Conservation (phyloP, 2,113 vertebrate genomes). For the Cnemophilus loriae region DNA sequence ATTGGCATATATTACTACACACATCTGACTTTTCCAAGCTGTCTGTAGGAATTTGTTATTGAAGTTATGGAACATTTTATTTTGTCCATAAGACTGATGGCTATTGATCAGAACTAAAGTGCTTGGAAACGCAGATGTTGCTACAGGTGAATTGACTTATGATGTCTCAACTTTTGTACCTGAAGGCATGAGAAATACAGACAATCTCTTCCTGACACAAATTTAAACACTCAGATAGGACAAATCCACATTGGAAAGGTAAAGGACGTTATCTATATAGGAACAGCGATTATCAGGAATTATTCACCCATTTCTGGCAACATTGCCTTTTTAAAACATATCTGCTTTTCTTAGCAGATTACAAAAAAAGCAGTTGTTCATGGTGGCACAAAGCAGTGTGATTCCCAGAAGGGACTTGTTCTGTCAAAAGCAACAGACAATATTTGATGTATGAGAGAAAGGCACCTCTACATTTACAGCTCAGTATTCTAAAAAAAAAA, state of each 20-base stretch:
- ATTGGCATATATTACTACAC: not conserved
- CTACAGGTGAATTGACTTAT: not conserved
- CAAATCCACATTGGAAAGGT: not conserved
- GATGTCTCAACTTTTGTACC: not conserved
- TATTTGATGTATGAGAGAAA: not conserved
- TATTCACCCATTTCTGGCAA: not conserved
- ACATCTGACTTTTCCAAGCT: not conserved
- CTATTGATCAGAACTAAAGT: not conserved
- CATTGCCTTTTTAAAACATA: not conserved
- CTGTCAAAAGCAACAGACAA: not conserved
- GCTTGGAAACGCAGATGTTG: not conserved
- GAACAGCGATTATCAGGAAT: not conserved
- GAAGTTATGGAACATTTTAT: not conserved
- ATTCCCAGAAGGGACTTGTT: not conserved
- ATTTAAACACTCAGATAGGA: not conserved
- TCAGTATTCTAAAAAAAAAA: not conserved
- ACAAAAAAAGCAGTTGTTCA: not conserved
- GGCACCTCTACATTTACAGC: not conserved
- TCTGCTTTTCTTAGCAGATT: not conserved
- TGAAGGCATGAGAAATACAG: not conserved
- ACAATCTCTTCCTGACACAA: not conserved
- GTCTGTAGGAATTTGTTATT: not conserved
- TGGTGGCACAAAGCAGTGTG: not conserved
- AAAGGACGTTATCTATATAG: not conserved
- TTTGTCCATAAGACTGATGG: not conserved